Evolutionary conservation across 2,888 invertebrate genomes (phyloP).

Genomic region (Morinoia aosen): DNA sequence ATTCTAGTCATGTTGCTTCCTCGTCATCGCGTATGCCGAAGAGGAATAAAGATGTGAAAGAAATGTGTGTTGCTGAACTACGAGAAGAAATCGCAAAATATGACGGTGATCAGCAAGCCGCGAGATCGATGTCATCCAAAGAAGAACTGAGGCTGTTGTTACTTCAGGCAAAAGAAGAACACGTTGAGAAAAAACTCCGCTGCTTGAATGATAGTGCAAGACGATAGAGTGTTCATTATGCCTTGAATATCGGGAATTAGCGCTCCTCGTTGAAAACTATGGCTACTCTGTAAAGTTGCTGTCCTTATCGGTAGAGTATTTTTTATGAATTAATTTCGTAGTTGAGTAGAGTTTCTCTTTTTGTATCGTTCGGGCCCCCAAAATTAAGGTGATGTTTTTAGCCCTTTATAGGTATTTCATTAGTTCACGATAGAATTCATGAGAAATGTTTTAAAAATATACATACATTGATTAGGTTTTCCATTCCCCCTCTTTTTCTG

Average conservation of each 20-base stretch:
- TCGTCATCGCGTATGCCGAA: background rate
- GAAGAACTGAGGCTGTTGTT: background rate
- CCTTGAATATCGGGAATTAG: background rate
- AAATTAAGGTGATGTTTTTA: too few relatives aligned
- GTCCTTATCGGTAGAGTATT: too few relatives aligned
- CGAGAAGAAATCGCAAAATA: constrained; percentile 16
- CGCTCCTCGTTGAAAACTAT: too few relatives aligned
- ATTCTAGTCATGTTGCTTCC: background rate
- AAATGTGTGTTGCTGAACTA: constrained; percentile 21
- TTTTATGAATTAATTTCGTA: too few relatives aligned
- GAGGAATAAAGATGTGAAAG: background rate
- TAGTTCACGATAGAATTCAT: too few relatives aligned
- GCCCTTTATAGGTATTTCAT: too few relatives aligned
- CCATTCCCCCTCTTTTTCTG: too few relatives aligned
- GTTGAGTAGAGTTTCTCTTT: too few relatives aligned
- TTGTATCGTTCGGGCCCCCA: too few relatives aligned
- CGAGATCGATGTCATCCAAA: background rate
- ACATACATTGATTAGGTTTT: too few relatives aligned
- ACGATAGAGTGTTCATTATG: background rate
- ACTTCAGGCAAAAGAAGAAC: constrained; percentile 31
- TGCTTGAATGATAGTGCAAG: background rate
- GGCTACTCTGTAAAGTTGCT: too few relatives aligned
- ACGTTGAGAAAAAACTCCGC: constrained; percentile 20
- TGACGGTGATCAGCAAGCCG: background rate
- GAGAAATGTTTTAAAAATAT: too few relatives aligned